Evolutionary conservation across 2,113 vertebrate genomes (phyloP).

Genomic region (Myrmecobius fasciatus): DNA sequence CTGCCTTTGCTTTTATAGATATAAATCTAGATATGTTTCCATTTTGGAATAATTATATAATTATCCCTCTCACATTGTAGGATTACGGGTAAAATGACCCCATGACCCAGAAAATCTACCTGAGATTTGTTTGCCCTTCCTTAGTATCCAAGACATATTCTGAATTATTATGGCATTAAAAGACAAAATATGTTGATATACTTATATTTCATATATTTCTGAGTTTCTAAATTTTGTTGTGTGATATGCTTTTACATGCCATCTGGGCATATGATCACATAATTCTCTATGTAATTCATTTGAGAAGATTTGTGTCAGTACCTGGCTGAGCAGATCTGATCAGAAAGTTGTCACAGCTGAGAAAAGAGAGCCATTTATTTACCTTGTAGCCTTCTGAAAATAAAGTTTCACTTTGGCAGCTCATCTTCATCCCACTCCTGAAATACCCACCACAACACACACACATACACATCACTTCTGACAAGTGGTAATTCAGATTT

Average conservation of each 20-base stretch:
- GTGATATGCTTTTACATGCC: background rate
- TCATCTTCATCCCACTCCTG: background rate
- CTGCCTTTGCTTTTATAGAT: background rate
- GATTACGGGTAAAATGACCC: too few relatives aligned
- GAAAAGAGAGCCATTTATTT: background rate
- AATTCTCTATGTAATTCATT: background rate
- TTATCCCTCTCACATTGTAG: background rate
- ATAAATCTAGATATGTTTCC: background rate
- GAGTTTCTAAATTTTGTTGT: too few relatives aligned
- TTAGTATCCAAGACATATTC: too few relatives aligned
- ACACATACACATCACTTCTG: background rate
- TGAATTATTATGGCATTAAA: too few relatives aligned
- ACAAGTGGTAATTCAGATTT: background rate
- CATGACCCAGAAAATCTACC: too few relatives aligned
- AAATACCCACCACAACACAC: background rate
- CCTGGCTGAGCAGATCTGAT: background rate
- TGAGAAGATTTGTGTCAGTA: background rate
- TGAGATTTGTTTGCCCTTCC: too few relatives aligned
- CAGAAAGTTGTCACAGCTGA: background rate
- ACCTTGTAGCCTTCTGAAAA: background rate
- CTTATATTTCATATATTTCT: too few relatives aligned
- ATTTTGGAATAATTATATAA: background rate
- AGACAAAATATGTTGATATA: too few relatives aligned
- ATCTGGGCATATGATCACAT: background rate
- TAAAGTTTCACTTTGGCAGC: background rate